Conservation (phyloP, 37 sponge, comb jelly and placozoan species). For the Mnemiopsis leidyi region DNA sequence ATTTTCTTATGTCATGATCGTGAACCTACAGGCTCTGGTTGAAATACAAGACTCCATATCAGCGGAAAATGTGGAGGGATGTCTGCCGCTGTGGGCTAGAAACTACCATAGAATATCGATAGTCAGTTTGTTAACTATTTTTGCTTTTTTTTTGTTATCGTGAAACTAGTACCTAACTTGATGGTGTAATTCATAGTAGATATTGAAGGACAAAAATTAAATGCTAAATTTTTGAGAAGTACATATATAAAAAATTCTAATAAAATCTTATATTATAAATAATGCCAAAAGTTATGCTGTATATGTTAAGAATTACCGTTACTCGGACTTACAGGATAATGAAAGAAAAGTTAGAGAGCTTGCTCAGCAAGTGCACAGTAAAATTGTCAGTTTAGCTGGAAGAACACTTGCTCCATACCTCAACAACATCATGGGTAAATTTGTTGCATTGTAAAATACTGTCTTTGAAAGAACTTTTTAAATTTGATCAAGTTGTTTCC, state of each 20-base stretch:
- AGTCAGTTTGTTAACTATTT: conserved; percentile 2
- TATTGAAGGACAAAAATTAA: too few relatives aligned
- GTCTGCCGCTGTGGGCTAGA: background rate
- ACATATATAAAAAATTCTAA: too few relatives aligned
- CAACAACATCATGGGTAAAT: conserved; percentile 17
- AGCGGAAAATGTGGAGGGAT: conserved; percentile 34
- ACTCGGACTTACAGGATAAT: conserved; percentile 54
- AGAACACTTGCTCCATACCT: conserved; percentile 23
- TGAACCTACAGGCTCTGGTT: conserved; percentile 8
- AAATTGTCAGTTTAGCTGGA: background rate
- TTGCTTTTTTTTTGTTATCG: background rate
- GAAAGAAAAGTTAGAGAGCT: conserved; percentile 30
- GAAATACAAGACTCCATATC: conserved; percentile 4
- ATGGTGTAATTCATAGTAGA: too few relatives aligned
- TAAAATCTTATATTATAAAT: too few relatives aligned
- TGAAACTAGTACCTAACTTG: background rate
- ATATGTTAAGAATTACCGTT: too few relatives aligned
- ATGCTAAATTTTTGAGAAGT: too few relatives aligned
- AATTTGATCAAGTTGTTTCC: too few relatives aligned
- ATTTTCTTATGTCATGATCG: too few relatives aligned
- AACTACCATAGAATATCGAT: conserved; percentile 10
- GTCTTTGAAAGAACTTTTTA: too few relatives aligned
- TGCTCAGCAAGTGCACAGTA: conserved; percentile 53
- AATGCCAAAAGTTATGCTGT: too few relatives aligned
- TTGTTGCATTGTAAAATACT: too few relatives aligned